Evolutionary conservation across 2,888 invertebrate species (phyloP).

Genomic region (Gibbula magus): DNA sequence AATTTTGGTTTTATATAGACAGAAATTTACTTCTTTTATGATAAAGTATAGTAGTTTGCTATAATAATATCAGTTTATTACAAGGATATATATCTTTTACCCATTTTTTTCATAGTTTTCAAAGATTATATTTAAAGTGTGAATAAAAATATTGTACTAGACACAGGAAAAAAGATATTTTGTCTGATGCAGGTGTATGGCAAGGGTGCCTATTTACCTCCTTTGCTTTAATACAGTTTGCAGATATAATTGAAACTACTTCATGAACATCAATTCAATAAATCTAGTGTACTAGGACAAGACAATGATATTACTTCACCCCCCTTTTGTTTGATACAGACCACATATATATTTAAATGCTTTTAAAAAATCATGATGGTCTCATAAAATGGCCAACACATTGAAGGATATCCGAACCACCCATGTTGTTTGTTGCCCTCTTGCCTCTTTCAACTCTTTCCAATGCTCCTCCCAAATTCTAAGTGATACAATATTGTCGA

Average conservation of each 20-base stretch:
- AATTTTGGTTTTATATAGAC: no score
- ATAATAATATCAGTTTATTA: no score
- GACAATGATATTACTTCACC: background rate
- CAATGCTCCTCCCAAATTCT: background rate
- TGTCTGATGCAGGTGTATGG: background rate
- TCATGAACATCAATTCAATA: no score
- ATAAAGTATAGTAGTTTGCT: no score
- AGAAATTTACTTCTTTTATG: background rate
- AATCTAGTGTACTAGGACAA: background rate
- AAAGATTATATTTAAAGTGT: no score
- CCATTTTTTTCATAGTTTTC: no score
- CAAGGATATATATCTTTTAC: no score
- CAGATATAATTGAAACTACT: no score
- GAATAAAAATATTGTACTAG: no score
- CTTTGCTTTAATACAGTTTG: background rate
- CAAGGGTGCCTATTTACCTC: background rate
- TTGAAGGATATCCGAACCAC: background rate
- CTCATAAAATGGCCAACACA: background rate
- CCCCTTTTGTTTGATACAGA: background rate
- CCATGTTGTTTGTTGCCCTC: background rate
- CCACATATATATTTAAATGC: no score
- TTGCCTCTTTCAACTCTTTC: background rate
- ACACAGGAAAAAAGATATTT: background rate
- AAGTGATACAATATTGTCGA: background rate
- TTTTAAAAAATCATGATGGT: no score